These are phyloP conservation scores for Microcebus lehilahytsara DNA, from an alignment of 2,113 vertebrate species.

Conservation along the genomic window DNA sequence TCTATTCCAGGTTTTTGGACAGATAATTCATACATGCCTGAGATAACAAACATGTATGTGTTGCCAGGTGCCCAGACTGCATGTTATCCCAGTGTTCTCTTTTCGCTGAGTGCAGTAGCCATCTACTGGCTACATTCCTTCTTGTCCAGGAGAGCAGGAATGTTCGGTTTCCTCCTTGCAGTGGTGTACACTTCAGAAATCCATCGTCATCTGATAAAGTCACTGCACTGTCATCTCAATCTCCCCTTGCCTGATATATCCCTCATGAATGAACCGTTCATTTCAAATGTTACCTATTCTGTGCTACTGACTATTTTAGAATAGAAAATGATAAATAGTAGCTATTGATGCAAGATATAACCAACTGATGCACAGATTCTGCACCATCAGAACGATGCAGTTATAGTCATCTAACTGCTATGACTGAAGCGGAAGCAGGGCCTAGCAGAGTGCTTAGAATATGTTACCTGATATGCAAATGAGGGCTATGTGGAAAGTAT, in stretches of 20 bases:
- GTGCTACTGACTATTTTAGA: not conserved
- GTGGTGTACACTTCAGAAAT: not conserved
- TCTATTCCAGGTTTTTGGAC: not conserved
- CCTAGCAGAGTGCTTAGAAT: not conserved
- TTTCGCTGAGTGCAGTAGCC: not conserved
- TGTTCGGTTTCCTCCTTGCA: not conserved
- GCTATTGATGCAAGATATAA: not conserved
- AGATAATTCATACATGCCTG: not conserved
- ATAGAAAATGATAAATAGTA: not conserved
- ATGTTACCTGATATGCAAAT: not conserved
- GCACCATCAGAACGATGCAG: not conserved
- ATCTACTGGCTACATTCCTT: not conserved
- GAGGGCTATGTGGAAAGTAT: too few relatives aligned
- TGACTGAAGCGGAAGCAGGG: not conserved
- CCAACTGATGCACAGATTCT: not conserved
- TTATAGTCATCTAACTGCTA: not conserved
- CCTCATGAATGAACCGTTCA: not conserved
- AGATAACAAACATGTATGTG: not conserved
- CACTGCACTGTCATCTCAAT: too few relatives aligned
- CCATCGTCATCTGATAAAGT: not conserved
- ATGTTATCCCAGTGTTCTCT: not conserved
- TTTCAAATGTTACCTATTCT: not conserved
- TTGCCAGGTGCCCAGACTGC: not conserved
- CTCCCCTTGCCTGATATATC: not conserved
- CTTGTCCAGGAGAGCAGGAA: not conserved